A percentile compares a stretch with the other conserved stretches of the same genome.
phyloP scores from a whole-genome alignment of 2,888 invertebrate species.

The Diogma glabrata region DNA sequence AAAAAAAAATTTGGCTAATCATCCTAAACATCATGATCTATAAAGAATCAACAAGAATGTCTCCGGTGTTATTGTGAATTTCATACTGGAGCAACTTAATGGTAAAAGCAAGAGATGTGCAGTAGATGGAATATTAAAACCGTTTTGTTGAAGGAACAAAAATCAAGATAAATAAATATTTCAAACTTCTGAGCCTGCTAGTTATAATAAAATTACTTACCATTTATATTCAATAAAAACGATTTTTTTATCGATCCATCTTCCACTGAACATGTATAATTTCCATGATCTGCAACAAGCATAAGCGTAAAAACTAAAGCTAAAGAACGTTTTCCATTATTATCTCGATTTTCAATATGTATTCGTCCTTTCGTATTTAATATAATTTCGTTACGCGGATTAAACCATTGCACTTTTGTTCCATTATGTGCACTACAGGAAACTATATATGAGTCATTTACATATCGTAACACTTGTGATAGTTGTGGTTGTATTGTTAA shows the following conservation, averaged over 20 bases:
- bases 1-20: too few relatives aligned
- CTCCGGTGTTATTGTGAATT: too few relatives aligned
- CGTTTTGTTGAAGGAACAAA: too few relatives aligned
- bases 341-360: constrained; percentile 31
- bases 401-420: constrained; percentile 33
- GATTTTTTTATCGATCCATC: constrained; percentile 27
- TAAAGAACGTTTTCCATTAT: constrained; percentile 27
- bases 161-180: too few relatives aligned
- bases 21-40: too few relatives aligned
- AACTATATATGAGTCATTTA: constrained; percentile 38
- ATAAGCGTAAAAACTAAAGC: constrained; percentile 40
- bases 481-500: constrained; percentile 30
- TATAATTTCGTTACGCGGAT: constrained; percentile 33
- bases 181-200: too few relatives aligned
- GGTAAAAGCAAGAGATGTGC: too few relatives aligned
- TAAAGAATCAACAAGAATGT: too few relatives aligned
- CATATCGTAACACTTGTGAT: constrained; percentile 34
- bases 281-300: constrained; percentile 37
- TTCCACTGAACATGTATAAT: constrained; percentile 37
- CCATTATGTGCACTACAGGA: constrained; percentile 30
- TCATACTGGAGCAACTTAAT: too few relatives aligned
- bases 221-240: constrained; percentile 35
- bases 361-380: constrained; percentile 36
- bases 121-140: too few relatives aligned
- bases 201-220: constrained; percentile 28